Evolutionary conservation across 2,888 invertebrate genomes (phyloP), one percentile per base, ranked within the genome.

Genomic region (Celastrina argiolus): DNA sequence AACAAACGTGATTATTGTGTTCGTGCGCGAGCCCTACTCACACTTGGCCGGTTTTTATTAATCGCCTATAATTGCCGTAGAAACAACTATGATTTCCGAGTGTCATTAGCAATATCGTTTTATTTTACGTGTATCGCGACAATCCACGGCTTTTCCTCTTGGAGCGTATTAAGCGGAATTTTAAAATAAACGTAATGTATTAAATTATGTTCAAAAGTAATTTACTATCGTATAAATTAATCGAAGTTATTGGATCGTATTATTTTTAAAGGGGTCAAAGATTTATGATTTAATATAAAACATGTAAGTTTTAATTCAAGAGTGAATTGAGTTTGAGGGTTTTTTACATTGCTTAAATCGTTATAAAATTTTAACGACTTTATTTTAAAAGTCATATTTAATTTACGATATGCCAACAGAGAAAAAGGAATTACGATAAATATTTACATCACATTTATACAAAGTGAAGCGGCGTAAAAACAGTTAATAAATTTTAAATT

Each of bases 401-500:
- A 58, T 59, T 61, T 61, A 61, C 61, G 61, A 61, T 22, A 26
- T 36, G 14, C 16, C 36, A 39, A 12, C n/a, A 34, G 61, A 39
- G 18, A 34, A 31, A 61, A 34, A 59, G 7, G 16, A 7, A 59
- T 65, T 58, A 65, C 28, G 65, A 65, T 34, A 41, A 16, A 42
- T 34, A 45, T 66, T 68, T 68, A 68, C 63, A 68, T 66, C 56
- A 66, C 58, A 31, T 7, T 12, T 36, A 31, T 59, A 34, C 34
- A 59, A 34, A 34, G 28, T 36, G 14, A 42, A 16, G 56, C 58
- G 65, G 65, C 69, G 67, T 69, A 69, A 69, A 67, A 66, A 67
- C 66, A 66, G 69, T 69, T 69, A 72, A 72, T 72, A 72, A 70
- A 72, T 68, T 71, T 67, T 36, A 39, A 69, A 73, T 72, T 71